phyloP scores from a whole-genome alignment of 2,888 invertebrate species.

The Itoplectis maculator region DNA sequence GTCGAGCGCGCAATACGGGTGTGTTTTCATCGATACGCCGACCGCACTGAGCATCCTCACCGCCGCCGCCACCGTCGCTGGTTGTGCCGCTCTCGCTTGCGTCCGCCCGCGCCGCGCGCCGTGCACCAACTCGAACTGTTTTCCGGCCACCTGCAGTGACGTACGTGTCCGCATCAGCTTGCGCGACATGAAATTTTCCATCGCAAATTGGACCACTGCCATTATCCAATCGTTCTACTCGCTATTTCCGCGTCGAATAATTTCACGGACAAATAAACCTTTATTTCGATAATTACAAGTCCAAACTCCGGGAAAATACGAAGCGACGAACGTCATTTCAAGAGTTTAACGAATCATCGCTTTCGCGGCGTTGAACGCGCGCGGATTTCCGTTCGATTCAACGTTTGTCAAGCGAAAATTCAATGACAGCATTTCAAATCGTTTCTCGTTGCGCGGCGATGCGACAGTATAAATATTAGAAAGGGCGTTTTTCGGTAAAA shows the following conservation, averaged over 20 bases:
- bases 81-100: neutral
- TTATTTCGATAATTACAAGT: constrained; percentile 64
- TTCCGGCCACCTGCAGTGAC: constrained; percentile 61
- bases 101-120: constrained; percentile 2
- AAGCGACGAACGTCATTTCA: constrained; percentile 26
- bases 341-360: constrained; percentile 39
- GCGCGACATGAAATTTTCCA: constrained; percentile 67
- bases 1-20: constrained; percentile 45
- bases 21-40: constrained; percentile 46
- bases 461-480: neutral
- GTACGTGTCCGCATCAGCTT: constrained; percentile 65
- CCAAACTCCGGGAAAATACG: constrained; percentile 17
- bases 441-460: neutral
- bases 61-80: constrained; percentile 24
- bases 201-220: constrained; percentile 64
- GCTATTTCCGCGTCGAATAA: constrained; percentile 55
- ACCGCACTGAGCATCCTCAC: constrained; percentile 52
- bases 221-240: constrained; percentile 58
- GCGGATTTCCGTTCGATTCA: constrained; percentile 15
- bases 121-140: constrained; percentile 62
- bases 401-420: constrained; percentile 8
- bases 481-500: neutral
- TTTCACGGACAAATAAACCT: constrained; percentile 64
- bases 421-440: constrained; percentile 5
- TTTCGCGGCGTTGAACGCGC: neutral